Percentiles rank a stretch among this genome's conserved stretches.
phyloP scores from a whole-genome alignment of 2,113 vertebrate genomes.

The Bos indicus region DNA sequence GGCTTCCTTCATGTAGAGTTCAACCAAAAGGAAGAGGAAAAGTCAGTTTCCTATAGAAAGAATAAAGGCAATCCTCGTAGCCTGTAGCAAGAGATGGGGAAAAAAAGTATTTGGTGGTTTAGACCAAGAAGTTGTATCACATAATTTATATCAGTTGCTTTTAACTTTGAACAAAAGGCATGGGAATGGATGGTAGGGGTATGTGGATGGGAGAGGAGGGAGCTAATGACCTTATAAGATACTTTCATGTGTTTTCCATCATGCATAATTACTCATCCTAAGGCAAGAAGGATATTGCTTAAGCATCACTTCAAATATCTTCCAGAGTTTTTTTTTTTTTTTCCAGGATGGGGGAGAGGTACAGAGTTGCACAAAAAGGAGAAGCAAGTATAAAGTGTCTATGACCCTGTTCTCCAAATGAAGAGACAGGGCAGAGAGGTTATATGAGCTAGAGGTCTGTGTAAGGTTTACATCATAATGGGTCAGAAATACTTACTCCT shows the following conservation, averaged over 20 bases:
- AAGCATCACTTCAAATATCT: constrained; percentile 28
- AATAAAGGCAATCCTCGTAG: background rate
- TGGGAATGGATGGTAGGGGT: background rate
- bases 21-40: background rate
- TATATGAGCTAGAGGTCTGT: background rate
- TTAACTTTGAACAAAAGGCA: constrained; percentile 24
- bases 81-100: background rate
- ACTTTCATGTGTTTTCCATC: constrained; percentile 50
- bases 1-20: constrained; percentile 33
- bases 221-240: background rate
- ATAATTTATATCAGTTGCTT: constrained; percentile 27
- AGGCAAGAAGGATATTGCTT: background rate
- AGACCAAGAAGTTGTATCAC: constrained; percentile 19
- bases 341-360: fast-evolving
- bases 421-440: background rate
- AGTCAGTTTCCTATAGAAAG: constrained; percentile 16
- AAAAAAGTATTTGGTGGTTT: constrained; percentile 38
- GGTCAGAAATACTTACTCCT: background rate
- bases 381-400: background rate
- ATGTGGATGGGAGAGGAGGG: background rate
- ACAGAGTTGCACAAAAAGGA: background rate
- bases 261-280: constrained; percentile 38
- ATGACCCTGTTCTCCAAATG: background rate
- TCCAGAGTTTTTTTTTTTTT: background rate
- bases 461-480: background rate